phyloP scores from a whole-genome alignment of 2,888 invertebrate species.

The Chrysopilus asiliformis region DNA sequence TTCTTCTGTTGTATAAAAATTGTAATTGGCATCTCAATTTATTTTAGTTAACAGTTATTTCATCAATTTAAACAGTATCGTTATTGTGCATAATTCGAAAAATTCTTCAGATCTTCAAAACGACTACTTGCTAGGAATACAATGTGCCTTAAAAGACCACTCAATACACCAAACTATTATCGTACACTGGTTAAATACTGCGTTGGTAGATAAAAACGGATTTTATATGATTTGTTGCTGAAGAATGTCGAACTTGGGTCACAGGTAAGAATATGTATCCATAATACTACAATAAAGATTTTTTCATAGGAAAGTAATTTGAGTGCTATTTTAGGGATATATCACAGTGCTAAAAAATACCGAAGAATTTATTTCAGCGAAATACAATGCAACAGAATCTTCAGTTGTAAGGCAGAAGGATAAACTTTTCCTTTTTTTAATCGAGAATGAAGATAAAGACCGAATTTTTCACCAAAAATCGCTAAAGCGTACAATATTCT shows the following conservation, averaged over 20 bases:
- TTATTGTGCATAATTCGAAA: too few relatives aligned
- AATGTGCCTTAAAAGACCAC: too few relatives aligned
- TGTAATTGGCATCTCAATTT: too few relatives aligned
- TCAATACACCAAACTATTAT: too few relatives aligned
- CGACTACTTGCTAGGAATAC: too few relatives aligned
- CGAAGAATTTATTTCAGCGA: slow-evolving; percentile 24
- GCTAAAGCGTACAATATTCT: not conserved
- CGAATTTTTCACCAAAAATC: not conserved
- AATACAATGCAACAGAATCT: slow-evolving; percentile 29
- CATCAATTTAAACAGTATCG: too few relatives aligned
- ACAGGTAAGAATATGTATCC: slow-evolving; percentile 19
- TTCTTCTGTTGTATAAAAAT: too few relatives aligned
- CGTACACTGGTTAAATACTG: too few relatives aligned
- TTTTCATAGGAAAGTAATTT: not conserved
- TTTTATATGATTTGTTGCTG: slow-evolving; percentile 21
- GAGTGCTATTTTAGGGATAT: slow-evolving; percentile 23
- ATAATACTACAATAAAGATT: not conserved
- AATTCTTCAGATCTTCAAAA: too few relatives aligned
- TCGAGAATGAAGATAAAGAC: slow-evolving; percentile 20
- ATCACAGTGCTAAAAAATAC: slow-evolving; percentile 27
- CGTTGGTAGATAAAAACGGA: too few relatives aligned
- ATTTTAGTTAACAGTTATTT: too few relatives aligned
- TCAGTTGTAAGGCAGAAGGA: slow-evolving; percentile 29
- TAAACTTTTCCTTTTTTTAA: slow-evolving; percentile 22
- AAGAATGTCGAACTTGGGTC: slow-evolving; percentile 23